Conservation (phyloP, 2,797 vertebrate genomes). For the Chaetophractus vellerosus region DNA sequence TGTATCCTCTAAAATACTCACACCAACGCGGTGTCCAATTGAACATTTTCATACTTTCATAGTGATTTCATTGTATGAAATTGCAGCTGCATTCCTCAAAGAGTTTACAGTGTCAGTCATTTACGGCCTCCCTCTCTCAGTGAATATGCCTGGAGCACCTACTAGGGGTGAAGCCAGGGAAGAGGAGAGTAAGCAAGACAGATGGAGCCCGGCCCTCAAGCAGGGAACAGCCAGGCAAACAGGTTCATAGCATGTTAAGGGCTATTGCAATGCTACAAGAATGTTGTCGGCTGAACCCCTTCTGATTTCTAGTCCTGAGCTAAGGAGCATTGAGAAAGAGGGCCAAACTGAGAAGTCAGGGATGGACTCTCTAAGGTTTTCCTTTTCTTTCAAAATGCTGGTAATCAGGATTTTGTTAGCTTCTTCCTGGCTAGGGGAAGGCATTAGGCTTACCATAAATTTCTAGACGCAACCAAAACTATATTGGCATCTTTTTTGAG, state of each 20-base stretch:
- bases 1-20: neutral
- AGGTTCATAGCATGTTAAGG: neutral
- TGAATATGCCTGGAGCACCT: neutral
- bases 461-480: neutral
- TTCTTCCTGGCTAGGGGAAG: neutral
- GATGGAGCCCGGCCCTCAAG: accelerated
- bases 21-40: neutral
- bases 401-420: neutral
- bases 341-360: neutral
- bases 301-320: neutral
- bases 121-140: neutral
- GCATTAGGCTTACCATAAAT: neutral
- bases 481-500: neutral
- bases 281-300: neutral
- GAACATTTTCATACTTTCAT: neutral
- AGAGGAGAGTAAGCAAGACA: neutral
- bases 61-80: neutral
- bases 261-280: neutral
- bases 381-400: neutral
- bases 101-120: neutral
- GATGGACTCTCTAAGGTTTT: neutral
- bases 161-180: neutral
- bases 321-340: neutral
- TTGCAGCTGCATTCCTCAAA: neutral
- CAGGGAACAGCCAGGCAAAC: neutral